A percentile compares a stretch with the other conserved stretches of the same genome.
phyloP scores from a whole-genome alignment of 2,797 vertebrate species.

The Xyrichtys novacula region DNA sequence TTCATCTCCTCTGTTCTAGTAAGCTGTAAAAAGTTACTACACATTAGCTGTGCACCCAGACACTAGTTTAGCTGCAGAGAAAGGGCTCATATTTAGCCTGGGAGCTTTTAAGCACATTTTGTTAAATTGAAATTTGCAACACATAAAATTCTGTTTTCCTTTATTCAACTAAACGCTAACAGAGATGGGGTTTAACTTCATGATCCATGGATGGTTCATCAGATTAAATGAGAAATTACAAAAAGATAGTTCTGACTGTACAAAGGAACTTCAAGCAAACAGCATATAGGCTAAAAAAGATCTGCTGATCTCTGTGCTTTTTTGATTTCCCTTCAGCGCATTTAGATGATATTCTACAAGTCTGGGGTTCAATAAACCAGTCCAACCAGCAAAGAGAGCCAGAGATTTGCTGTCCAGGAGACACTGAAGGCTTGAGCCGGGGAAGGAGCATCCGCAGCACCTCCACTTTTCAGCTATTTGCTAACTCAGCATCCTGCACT shows the following conservation, averaged over 20 bases:
- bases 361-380: conserved; percentile 38
- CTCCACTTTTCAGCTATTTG: conserved; percentile 31
- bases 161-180: conserved; percentile 34
- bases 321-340: conserved; percentile 3
- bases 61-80: conserved; percentile 30
- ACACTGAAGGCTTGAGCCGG: neutral
- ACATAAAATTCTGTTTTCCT: conserved; percentile 1
- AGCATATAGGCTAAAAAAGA: neutral
- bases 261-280: conserved; percentile 26
- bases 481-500: conserved; percentile 44
- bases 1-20: conserved; percentile 28
- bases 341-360: conserved; percentile 19
- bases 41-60: conserved; percentile 9
- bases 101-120: conserved; percentile 30
- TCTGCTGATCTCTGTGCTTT: conserved; percentile 24
- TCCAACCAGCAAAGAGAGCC: conserved; percentile 9
- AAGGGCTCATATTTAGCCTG: conserved; percentile 5
- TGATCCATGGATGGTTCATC: conserved; percentile 24
- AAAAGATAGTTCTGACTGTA: conserved; percentile 9
- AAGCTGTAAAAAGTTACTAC: conserved; percentile 34
- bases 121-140: conserved; percentile 38
- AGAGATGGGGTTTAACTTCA: conserved; percentile 29
- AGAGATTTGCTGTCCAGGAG: conserved; percentile 8
- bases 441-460: conserved; percentile 7
- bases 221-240: conserved; percentile 26